Conservation (phyloP, 2,888 invertebrate genomes). For the Synanthedon formicaeformis region DNA sequence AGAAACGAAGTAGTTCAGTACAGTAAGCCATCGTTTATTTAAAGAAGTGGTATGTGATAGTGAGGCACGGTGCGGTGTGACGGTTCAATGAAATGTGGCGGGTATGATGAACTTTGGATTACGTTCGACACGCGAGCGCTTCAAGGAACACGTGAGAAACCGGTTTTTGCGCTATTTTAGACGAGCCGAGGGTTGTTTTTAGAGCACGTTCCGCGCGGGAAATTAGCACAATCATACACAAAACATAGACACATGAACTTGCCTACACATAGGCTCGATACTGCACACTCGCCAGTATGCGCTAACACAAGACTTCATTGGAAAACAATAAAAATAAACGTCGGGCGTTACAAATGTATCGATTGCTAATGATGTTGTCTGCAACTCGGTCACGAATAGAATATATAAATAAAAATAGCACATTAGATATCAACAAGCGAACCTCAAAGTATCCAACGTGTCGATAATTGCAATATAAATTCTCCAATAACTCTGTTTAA, state of each 20-base stretch:
- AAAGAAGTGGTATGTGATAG: too few relatives aligned
- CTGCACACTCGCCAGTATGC: neutral
- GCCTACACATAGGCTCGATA: neutral
- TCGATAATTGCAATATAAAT: constrained; percentile 1
- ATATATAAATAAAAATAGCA: neutral
- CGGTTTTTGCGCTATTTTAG: constrained; percentile 32
- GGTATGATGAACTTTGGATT: constrained; percentile 45
- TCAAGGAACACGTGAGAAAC: constrained; percentile 31
- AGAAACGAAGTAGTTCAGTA: too few relatives aligned
- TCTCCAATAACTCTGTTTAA: constrained; percentile 16
- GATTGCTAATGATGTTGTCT: neutral
- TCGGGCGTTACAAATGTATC: neutral
- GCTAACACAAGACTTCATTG: neutral
- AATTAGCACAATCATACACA: constrained; percentile 5
- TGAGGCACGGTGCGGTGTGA: neutral
- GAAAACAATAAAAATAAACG: neutral
- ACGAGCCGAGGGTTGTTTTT: constrained; percentile 11
- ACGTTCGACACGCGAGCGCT: constrained; percentile 29
- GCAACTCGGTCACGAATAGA: neutral
- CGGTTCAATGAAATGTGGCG: constrained; percentile 45
- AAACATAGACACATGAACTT: constrained; percentile 5
- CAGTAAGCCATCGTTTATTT: too few relatives aligned
- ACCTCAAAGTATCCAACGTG: neutral
- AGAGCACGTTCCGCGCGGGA: neutral
- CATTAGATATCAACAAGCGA: neutral